A percentile compares a stretch with the other conserved stretches of the same genome.
phyloP scores from a whole-genome alignment of 2,888 invertebrate genomes.

The Oscheius sp. region DNA sequence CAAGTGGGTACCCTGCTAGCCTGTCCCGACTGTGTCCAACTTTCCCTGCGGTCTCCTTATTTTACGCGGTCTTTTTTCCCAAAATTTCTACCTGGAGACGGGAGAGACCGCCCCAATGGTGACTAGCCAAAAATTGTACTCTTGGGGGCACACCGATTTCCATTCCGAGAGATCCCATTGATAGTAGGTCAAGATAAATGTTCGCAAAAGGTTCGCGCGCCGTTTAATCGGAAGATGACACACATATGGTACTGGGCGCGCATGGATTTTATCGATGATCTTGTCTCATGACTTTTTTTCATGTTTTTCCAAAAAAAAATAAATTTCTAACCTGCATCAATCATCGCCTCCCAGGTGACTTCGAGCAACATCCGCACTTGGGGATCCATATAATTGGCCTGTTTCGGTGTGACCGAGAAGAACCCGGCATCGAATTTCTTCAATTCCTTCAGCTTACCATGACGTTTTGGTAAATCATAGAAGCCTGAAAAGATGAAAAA shows the following conservation, averaged over 20 bases:
- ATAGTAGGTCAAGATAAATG: conserved; percentile 34
- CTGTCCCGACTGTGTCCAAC: conserved; percentile 19
- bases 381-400: conserved; percentile 85
- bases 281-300: conserved; percentile 12
- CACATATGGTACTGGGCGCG: conserved; percentile 15
- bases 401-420: conserved; percentile 72
- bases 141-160: conserved; percentile 14
- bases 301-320: conserved; percentile 17
- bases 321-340: conserved; percentile 82
- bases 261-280: conserved; percentile 27
- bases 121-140: conserved; percentile 33
- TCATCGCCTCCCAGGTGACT: conserved; percentile 89
- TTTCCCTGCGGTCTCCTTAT: conserved; percentile 35
- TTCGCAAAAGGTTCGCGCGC: conserved; percentile 29
- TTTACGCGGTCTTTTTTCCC: conserved; percentile 25
- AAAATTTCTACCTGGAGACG: no score
- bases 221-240: conserved; percentile 34
- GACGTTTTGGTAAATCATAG: conserved; percentile 75
- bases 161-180: conserved; percentile 20
- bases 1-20: conserved; percentile 49
- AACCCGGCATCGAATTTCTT: conserved; percentile 75
- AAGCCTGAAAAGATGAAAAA: conserved; percentile 71
- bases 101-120: conserved; percentile 6
- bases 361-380: conserved; percentile 90
- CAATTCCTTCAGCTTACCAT: conserved; percentile 76